A percentile compares a stretch with the other conserved stretches of the same genome.
Evolutionary conservation across 2,888 invertebrate genomes (phyloP).

Genomic region (Cantharis lateralis): DNA sequence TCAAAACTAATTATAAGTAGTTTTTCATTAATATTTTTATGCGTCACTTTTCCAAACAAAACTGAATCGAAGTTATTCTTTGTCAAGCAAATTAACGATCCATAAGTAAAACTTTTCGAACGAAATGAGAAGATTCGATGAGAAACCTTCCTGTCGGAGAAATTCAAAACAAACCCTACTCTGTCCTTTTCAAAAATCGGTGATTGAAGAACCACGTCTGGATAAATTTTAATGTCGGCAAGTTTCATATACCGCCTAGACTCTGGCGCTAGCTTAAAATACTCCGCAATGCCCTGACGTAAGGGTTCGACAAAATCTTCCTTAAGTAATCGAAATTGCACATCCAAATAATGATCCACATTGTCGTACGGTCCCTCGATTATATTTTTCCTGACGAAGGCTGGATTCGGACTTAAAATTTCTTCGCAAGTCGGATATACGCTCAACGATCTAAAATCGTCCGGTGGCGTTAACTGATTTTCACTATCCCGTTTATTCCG

Average conservation of each 20-base stretch:
- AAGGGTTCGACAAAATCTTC: constrained; percentile 82
- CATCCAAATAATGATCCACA: constrained; percentile 74
- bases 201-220: constrained; percentile 56
- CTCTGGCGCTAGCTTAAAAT: constrained; percentile 23
- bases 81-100: constrained; percentile 75
- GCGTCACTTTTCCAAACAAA: constrained; percentile 70
- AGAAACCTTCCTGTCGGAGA: constrained; percentile 38
- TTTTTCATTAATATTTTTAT: constrained; percentile 62
- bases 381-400: constrained; percentile 63
- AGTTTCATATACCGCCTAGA: constrained; percentile 8
- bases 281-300: constrained; percentile 63
- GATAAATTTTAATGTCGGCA: constrained; percentile 53
- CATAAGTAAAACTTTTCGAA: constrained; percentile 69
- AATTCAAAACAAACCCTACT: constrained; percentile 53
- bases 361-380: constrained; percentile 65
- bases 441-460: constrained; percentile 60
- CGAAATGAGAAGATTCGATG: constrained; percentile 49
- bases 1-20: constrained; percentile 48
- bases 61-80: constrained; percentile 70
- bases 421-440: constrained; percentile 61
- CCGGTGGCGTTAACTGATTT: constrained; percentile 54
- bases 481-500: constrained; percentile 14
- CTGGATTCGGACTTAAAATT: constrained; percentile 43
- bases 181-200: constrained; percentile 55
- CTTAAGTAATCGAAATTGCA: constrained; percentile 75